phyloP scores from a whole-genome alignment of 2,888 invertebrate genomes.

The Drosophila prostipennis region DNA sequence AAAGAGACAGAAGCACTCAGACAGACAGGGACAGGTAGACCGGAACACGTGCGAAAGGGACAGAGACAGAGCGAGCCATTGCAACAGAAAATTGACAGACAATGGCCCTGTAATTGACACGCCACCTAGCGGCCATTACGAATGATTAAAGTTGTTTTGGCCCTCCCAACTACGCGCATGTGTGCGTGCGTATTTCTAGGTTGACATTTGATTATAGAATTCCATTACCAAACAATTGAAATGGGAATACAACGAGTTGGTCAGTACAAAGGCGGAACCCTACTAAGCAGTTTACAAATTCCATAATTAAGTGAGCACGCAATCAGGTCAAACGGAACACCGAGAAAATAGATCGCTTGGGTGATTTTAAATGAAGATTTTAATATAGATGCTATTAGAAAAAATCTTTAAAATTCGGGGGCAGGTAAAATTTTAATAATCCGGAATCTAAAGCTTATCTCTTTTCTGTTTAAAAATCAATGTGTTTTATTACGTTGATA shows the following conservation, averaged over 20 bases:
- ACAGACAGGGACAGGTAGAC: slow-evolving; percentile 1
- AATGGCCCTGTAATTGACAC: slow-evolving; percentile 51
- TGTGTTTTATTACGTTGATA: too few species aligned
- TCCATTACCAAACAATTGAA: slow-evolving; percentile 43
- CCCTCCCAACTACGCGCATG: not conserved
- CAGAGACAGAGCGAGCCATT: slow-evolving; percentile 4
- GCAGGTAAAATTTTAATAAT: too few species aligned
- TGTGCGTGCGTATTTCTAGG: slow-evolving; percentile 7
- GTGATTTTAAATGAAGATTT: not conserved
- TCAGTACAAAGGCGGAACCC: not conserved
- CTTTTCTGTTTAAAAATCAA: too few species aligned
- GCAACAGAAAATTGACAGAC: slow-evolving; percentile 44
- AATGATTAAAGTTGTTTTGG: slow-evolving; percentile 45
- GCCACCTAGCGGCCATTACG: slow-evolving; percentile 49
- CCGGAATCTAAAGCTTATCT: too few species aligned
- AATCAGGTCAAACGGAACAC: slow-evolving; percentile 20
- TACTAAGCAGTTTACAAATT: slow-evolving; percentile 22
- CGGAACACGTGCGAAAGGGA: not conserved
- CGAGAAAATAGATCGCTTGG: not conserved
- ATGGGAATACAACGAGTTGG: slow-evolving; percentile 27
- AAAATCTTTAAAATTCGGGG: too few species aligned
- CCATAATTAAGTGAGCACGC: slow-evolving; percentile 31
- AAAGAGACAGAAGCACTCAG: slow-evolving; percentile 9
- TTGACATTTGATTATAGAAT: slow-evolving; percentile 45
- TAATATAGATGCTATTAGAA: too few species aligned